Percentiles rank a stretch among this genome's conserved stretches.
These are phyloP conservation scores for Clinocottus analis DNA, from an alignment of 2,113 vertebrate genomes.

Conservation along the genomic window DNA sequence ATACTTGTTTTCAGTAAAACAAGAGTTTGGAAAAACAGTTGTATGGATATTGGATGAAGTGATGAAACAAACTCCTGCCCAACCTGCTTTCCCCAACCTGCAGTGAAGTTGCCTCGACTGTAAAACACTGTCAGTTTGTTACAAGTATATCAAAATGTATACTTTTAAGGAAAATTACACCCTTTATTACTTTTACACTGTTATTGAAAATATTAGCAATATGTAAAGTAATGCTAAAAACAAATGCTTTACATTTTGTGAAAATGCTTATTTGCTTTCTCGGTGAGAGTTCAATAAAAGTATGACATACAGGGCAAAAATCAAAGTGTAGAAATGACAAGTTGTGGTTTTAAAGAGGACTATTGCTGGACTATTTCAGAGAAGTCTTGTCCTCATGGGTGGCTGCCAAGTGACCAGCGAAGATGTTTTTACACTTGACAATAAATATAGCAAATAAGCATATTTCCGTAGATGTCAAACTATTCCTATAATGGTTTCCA, in stretches of 20 bases:
- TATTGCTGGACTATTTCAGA: neutral
- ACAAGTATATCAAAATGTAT: constrained; percentile 39
- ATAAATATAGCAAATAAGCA: neutral
- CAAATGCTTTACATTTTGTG: neutral
- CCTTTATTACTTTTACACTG: neutral
- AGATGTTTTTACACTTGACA: neutral
- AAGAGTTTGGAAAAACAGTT: constrained; percentile 69
- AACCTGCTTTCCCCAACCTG: constrained; percentile 64
- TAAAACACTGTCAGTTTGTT: constrained; percentile 62
- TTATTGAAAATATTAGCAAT: neutral
- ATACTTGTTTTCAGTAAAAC: constrained; percentile 62
- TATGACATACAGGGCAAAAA: neutral
- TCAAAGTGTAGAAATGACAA: neutral
- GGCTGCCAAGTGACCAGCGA: neutral
- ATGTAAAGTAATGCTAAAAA: neutral
- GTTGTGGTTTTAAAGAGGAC: neutral
- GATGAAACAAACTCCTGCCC: constrained; percentile 69
- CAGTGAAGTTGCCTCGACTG: constrained; percentile 48
- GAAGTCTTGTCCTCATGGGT: neutral
- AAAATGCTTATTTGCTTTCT: neutral
- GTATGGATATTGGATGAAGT: constrained; percentile 77
- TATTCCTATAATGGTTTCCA: neutral
- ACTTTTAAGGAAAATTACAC: constrained; percentile 46
- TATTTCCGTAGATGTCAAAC: neutral
- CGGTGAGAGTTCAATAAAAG: neutral